Percentiles rank a stretch among this genome's conserved stretches.
phyloP scores from a whole-genome alignment of 2,797 vertebrate genomes.

The Phataginus tricuspis region DNA sequence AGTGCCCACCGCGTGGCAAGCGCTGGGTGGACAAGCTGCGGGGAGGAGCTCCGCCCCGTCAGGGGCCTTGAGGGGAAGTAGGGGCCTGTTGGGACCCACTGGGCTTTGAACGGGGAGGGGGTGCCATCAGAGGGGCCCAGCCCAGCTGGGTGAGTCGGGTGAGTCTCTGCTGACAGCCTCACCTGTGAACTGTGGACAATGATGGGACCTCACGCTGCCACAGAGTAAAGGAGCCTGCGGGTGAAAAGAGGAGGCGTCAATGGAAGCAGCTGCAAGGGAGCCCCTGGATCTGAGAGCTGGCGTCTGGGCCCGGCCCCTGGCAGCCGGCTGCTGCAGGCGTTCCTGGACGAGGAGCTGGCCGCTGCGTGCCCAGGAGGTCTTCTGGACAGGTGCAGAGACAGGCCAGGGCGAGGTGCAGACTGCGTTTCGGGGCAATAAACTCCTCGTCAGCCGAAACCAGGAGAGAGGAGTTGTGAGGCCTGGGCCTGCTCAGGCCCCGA shows the following conservation, averaged over 20 bases:
- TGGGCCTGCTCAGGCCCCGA: background rate
- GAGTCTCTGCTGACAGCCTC: background rate
- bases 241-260: rapidly evolving
- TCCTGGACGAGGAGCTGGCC: background rate
- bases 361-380: background rate
- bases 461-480: background rate
- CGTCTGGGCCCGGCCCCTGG: rapidly evolving
- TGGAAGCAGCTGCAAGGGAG: rapidly evolving
- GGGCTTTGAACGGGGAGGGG: background rate
- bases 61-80: rapidly evolving
- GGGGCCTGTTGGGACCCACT: background rate
- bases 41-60: rapidly evolving
- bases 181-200: rapidly evolving
- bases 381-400: background rate
- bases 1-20: rapidly evolving
- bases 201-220: rapidly evolving
- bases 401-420: rapidly evolving
- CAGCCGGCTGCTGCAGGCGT: rapidly evolving
- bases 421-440: slow-evolving; percentile 36
- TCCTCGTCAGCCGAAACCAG: background rate
- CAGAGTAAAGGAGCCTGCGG: rapidly evolving
- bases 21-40: rapidly evolving
- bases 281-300: rapidly evolving
- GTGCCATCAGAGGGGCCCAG: background rate
- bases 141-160: rapidly evolving